Evolutionary conservation across 2,113 vertebrate genomes (phyloP), one percentile per base, ranked within the genome.

Genomic region (Pseudorectes ferrugineus): DNA sequence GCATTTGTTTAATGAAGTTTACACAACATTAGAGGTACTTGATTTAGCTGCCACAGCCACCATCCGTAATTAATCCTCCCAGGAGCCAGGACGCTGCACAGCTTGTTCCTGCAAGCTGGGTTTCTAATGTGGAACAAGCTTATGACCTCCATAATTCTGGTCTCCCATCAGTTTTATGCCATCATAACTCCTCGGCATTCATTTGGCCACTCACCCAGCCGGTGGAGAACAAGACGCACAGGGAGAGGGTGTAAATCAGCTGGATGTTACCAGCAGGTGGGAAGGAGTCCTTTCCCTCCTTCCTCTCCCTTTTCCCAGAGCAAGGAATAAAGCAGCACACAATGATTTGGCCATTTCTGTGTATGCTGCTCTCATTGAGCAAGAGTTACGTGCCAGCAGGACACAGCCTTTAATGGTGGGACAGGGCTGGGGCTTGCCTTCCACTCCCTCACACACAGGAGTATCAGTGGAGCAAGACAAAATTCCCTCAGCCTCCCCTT

Each of bases 51-150:
- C 81, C 94, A 88, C 85, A 84, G 81, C 85, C 71, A 79, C 88
- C 79, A 88, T 76, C 88, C 90, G 92, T 81, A 96, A 96, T 95
- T 92, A 96, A 95, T 92, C 92, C 92, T 95, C 88, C 48, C 88
- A 88, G 79, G 90, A 96, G 89, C 92, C 59, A 55, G 71, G 77
- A 51, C 0, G 0, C 89, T 63, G 88, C 85, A 83, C 88, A 89
- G 67, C 74, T 80, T 92, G 78, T 43, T 88, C 79, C 59, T 65
- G 67, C 78, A 83, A 70, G 61, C 92, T 68, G 59, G 10, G 36
- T 45, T 74, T 90, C 82, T 71, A 62, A 52, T 4, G 59, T 5
- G 18, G 29, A 42, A 63, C 51, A 67, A 92, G 91, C 85, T 94
- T 62, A 80, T 36, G n/a, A 67, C 51, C 92, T 84, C 89, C 35